phyloP scores from a whole-genome alignment of 2,888 invertebrate genomes.

The Antitype chi region DNA sequence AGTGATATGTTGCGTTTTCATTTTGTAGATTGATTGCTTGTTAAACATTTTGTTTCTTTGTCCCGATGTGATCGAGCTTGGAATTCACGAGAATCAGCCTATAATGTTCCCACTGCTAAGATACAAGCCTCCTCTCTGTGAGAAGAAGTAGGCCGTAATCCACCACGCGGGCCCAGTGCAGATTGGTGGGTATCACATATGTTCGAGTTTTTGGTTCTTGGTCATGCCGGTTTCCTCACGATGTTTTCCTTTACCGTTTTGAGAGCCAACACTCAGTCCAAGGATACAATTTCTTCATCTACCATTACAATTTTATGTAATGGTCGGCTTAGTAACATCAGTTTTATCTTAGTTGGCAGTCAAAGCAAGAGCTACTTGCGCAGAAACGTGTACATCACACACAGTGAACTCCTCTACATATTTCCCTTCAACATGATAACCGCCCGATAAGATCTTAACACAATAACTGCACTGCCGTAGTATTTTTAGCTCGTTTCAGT shows the following conservation, averaged over 20 bases:
- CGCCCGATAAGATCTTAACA: slow-evolving; percentile 34
- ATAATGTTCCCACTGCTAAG: too few relatives aligned
- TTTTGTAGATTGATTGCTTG: slow-evolving; percentile 19
- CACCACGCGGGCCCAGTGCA: too few relatives aligned
- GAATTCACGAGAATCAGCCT: background rate
- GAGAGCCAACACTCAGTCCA: too few relatives aligned
- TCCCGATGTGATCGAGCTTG: background rate
- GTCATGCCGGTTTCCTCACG: too few relatives aligned
- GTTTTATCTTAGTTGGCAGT: background rate
- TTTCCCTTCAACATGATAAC: slow-evolving; percentile 34
- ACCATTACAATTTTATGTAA: background rate
- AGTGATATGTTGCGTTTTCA: slow-evolving; percentile 22
- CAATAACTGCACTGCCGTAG: slow-evolving; percentile 25
- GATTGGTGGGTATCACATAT: too few relatives aligned
- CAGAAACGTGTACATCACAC: slow-evolving; percentile 2
- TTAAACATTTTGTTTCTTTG: background rate
- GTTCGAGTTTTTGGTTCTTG: too few relatives aligned
- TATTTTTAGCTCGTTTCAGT: slow-evolving; percentile 47
- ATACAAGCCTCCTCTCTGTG: too few relatives aligned
- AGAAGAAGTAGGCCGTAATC: too few relatives aligned
- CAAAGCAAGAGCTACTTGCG: background rate
- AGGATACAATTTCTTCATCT: background rate
- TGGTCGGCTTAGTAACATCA: background rate
- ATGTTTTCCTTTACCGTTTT: too few relatives aligned
- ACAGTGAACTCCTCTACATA: slow-evolving; percentile 17